Evolutionary conservation across 2,113 vertebrate species (phyloP), one percentile per base, ranked within the genome.

Genomic region (Lasiurus cinereus): DNA sequence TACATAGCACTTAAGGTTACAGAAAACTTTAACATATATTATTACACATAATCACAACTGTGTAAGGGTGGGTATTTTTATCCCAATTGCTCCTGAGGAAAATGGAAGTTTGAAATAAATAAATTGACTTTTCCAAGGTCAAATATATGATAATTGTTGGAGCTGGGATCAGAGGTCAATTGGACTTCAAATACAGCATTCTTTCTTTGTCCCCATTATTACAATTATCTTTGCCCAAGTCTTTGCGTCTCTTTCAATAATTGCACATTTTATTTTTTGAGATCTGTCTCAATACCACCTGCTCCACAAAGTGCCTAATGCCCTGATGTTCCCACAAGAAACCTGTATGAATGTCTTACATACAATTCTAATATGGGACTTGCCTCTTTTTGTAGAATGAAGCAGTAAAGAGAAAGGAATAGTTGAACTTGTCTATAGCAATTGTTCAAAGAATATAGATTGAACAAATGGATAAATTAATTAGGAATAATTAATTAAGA

Each of bases 21-120:
- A 36, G 29, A 16, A 43, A 88, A 59, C 12, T 74, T 88, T 78
- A 95, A 48, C 24, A 59, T 80, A 27, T 33, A 86, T 62, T 46
- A 88, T 83, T 59, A 36, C 33, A 39, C 5, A 85, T 39, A 88
- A 85, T 64, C 24, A 95, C 6, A 82, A 66, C 16, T 3, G 9
- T 39, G 2, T 67, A 12, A 86, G 73, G 14, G 6, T 82, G 8
- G 24, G 1, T 48, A 46, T 78, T 73, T 94, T 79, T 66, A 84
- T 77, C 2, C 21, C 12, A 64, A 8, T 88, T 85, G 4, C 13
- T 85, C 48, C 43, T 56, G 11, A 88, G 18, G 24, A 36, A 96
- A 93, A 95, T 85, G 22, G 27, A 64, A 88, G n/a, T 16, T 89
- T 91, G 46, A 83, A 91, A 84, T 19, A 91, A 19, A 70, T 56